These are phyloP conservation scores for Diadema setosum DNA, from an alignment of 35 echinoderm and acorn worm genomes.

Conservation along the genomic window DNA sequence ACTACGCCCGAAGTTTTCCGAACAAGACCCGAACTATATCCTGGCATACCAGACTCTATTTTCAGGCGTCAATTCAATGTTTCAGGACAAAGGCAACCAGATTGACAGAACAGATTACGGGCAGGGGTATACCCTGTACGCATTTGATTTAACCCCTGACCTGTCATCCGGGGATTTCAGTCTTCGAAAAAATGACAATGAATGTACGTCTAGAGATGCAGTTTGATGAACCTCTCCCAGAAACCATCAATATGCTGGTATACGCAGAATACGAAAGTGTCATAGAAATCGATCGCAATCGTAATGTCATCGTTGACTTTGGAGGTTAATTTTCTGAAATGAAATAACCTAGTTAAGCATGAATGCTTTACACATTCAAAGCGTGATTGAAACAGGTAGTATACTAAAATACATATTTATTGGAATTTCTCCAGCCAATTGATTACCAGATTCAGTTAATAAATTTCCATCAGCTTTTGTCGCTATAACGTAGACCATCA, in stretches of 20 bases:
- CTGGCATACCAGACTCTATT: constrained; percentile 43
- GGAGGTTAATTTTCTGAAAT: background rate
- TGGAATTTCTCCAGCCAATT: background rate
- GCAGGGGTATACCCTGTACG: constrained; percentile 56
- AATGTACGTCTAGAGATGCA: constrained; percentile 71
- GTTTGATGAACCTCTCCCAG: constrained; percentile 25
- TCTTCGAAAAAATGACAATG: constrained; percentile 56
- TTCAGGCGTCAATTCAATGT: constrained; percentile 32
- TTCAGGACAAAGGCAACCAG: constrained; percentile 28
- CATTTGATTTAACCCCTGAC: constrained; percentile 72
- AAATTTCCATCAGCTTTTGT: background rate
- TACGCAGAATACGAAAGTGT: constrained; percentile 79
- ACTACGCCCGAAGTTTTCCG: constrained; percentile 40
- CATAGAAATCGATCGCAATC: constrained; percentile 64
- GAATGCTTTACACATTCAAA: background rate
- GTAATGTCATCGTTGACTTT: constrained; percentile 37
- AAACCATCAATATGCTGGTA: constrained; percentile 60
- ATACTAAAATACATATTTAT: background rate
- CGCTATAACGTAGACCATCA: background rate
- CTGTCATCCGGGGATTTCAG: constrained; percentile 44
- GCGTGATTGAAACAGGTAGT: background rate
- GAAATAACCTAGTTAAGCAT: background rate
- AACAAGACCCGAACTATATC: constrained; percentile 20
- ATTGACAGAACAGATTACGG: constrained; percentile 63
- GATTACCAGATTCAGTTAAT: background rate